Evolutionary conservation across 1,140 invertebrate genomes (phyloP).

Genomic region (Vanessa tameamea): DNA sequence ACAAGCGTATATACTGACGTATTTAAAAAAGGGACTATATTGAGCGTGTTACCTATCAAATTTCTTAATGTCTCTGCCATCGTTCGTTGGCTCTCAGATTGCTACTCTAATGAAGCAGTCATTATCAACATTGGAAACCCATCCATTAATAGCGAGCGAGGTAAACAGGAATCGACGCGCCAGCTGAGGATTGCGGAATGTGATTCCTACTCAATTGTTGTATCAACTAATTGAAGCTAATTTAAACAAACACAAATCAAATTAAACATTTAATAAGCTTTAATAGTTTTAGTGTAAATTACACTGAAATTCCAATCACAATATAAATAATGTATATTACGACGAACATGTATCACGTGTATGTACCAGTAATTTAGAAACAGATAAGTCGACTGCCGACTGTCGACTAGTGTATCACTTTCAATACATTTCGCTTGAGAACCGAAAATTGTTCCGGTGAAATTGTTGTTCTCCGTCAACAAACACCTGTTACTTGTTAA

Average conservation of each 20-base stretch:
- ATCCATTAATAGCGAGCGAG: not conserved
- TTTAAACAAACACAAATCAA: not conserved
- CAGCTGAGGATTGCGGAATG: not conserved
- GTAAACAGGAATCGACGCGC: not conserved
- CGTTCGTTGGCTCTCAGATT: not conserved
- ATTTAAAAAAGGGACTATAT: too few relatives aligned
- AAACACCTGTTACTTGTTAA: conserved; percentile 6
- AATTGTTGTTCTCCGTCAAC: not conserved
- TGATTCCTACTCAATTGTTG: not conserved
- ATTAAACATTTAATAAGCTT: too few relatives aligned
- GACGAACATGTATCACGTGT: too few relatives aligned
- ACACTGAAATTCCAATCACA: too few relatives aligned
- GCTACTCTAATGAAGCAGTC: not conserved
- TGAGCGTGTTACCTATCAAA: not conserved
- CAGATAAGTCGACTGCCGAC: too few relatives aligned
- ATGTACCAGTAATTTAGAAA: too few relatives aligned
- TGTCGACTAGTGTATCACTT: too few relatives aligned
- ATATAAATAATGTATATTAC: too few relatives aligned
- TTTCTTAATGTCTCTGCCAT: not conserved
- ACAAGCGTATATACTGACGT: too few relatives aligned
- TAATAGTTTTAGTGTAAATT: too few relatives aligned
- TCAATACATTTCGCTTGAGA: not conserved
- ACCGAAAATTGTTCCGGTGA: too few relatives aligned
- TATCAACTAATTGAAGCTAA: not conserved
- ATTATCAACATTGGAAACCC: not conserved